phyloP scores from a whole-genome alignment of 2,113 vertebrate species.

The Chaetodon trifascialis region DNA sequence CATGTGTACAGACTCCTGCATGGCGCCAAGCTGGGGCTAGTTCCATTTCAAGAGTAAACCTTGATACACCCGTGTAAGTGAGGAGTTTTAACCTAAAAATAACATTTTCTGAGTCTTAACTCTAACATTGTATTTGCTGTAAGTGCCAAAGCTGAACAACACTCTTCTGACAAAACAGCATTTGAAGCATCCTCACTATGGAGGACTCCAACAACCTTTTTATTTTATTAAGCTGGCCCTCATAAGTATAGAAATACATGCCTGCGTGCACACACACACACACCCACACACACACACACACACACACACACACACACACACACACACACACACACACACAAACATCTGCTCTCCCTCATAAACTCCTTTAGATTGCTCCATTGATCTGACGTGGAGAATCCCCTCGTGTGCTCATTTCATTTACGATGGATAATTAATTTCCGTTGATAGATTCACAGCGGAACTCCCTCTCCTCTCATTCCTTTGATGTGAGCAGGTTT shows the following conservation, averaged over 20 bases:
- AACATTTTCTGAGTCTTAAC: not conserved
- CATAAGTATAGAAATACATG: slow-evolving; percentile 23
- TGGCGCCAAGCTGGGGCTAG: not conserved
- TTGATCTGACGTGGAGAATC: slow-evolving; percentile 71
- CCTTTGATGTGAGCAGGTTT: slow-evolving; percentile 73
- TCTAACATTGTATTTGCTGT: no score
- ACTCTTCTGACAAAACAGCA: slow-evolving; percentile 2
- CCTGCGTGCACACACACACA: not conserved
- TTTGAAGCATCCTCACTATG: not conserved
- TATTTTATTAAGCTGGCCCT: slow-evolving; percentile 13
- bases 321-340: slow-evolving; percentile 28
- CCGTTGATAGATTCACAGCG: slow-evolving; percentile 67
- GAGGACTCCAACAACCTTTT: not conserved
- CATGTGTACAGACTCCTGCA: not conserved
- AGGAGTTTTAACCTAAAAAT: no score
- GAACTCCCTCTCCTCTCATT: slow-evolving; percentile 64
- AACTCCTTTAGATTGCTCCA: slow-evolving; percentile 72
- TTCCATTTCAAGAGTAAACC: not conserved
- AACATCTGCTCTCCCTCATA: slow-evolving; percentile 54
- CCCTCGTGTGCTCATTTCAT: slow-evolving; percentile 75
- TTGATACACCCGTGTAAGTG: not conserved
- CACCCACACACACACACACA: slow-evolving; percentile 41
- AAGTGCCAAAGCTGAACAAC: not conserved
- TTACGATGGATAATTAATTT: slow-evolving; percentile 82
- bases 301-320: slow-evolving; percentile 38